Base-by-base conservation (phyloP, 2,797 vertebrate species). In the Ficedula albicollis region DNA sequence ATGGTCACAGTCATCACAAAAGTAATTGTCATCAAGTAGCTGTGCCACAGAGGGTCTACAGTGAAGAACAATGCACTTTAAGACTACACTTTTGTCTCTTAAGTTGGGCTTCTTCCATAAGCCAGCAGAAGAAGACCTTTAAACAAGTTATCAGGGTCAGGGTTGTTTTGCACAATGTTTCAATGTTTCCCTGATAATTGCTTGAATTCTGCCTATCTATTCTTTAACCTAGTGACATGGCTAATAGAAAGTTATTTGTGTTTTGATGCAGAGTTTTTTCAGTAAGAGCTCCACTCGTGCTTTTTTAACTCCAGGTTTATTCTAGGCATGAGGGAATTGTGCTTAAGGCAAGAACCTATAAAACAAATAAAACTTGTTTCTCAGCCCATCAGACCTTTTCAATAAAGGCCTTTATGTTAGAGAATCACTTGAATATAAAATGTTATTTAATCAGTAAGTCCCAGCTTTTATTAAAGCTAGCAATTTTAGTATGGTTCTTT, bases 211-310 rank as follows among this genome's bases (percentile, higher is more conserved):
- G 11, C 54, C 74, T 93, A 87, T 74, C 79, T 84, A 85, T 91
- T 95, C 95, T 93, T 92, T 96, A 97, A 96, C 95, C 94, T 78
- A 80, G 74, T 95, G 83, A 94, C 91, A 97, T 90, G 49, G 43
- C 43, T 84, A 96, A 94, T 92, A 97, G 89, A 62, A 97, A 97
- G 80, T 92, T 97, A 89, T 97, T 96, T 96, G 93, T 95, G 84
- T 89, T 96, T 96, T 96, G 95, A 91, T 93, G 82, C 43, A 29
- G 30, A 72, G 85, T 67, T 94, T 75, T 95, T 96, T 96, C 51
- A 87, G 67, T 91, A 97, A 95, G 74, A 95, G 83, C 78, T 94
- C 62, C 46, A 84, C 85, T 93, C 75, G 68, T 22, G 87, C 44
- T 95, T 95, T 91, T 88, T 46, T 91, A 92, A 91, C 62, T 96